Conservation (phyloP, 2,113 vertebrate species). For the Cebidichthys violaceus region DNA sequence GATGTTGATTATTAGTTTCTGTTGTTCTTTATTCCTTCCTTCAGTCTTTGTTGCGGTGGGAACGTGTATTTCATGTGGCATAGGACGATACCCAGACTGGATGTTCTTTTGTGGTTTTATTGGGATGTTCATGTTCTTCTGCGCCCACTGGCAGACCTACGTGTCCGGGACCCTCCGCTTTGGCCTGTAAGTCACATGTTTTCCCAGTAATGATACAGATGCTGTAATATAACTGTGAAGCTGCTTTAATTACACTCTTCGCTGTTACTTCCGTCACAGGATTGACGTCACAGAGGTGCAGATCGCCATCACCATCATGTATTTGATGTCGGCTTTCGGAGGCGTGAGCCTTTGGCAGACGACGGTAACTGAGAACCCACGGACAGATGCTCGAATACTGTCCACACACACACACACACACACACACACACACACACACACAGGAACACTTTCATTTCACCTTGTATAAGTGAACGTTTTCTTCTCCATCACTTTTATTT, state of each 20-base stretch:
- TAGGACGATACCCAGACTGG: constrained; percentile 90
- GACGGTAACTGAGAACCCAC: constrained; percentile 79
- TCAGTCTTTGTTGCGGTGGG: constrained; percentile 94
- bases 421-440: constrained; percentile 4
- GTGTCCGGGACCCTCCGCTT: constrained; percentile 95
- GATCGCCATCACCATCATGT: constrained; percentile 88
- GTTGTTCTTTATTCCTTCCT: not conserved
- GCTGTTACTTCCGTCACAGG: constrained; percentile 72
- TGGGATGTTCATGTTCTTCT: constrained; percentile 98
- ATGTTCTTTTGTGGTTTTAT: constrained; percentile 96
- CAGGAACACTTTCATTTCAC: constrained; percentile 63
- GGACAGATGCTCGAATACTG: constrained; percentile 1
- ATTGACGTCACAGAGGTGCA: constrained; percentile 98
- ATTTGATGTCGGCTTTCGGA: constrained; percentile 89
- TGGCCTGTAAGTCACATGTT: constrained; percentile 88
- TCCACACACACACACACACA: constrained; percentile 3
- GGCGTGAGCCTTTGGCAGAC: constrained; percentile 91
- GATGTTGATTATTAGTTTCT: not conserved
- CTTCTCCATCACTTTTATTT: constrained; percentile 2
- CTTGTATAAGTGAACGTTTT: constrained; percentile 11
- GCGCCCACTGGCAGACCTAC: constrained; percentile 99
- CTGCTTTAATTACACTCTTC: not conserved
- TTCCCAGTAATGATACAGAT: not conserved
- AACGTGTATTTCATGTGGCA: constrained; percentile 89
- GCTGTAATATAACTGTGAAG: not conserved